Base-by-base conservation (phyloP, 1,140 invertebrate genomes). In the Zeugodacus cucurbitae region DNA sequence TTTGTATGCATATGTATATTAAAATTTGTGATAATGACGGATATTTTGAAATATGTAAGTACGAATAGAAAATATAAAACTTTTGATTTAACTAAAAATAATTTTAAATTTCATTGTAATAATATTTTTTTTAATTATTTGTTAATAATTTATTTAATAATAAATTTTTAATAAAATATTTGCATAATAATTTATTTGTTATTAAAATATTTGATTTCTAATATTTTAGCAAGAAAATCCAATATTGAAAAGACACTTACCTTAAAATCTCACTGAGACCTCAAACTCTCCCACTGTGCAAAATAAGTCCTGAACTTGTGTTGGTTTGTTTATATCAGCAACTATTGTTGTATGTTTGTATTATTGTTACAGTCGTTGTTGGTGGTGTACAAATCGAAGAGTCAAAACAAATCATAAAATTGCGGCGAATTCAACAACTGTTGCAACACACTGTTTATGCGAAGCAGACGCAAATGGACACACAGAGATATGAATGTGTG, bases 391-490 rank as follows among this genome's bases (percentile, higher is more conserved):
- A 26, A 41, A 41, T 48, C 34, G 74, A 48, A 26, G 44, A 82
- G 22, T 26, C 74, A 82, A 82, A 82, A 82, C 74, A 82, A 82
- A 82, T 82, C 74, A 29, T 48, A 82, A 82, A 82, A 48, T 17
- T 32, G 17, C 74, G 74, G 74, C 74, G 74, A 82, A 82, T 82
- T 82, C 74, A 48, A 82, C 37, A 82, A 82, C 74, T 82, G 74
- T 82, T 82, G 74, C 74, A 48, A 82, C 11, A 82, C 11, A 48
- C 11, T 82, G 74, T 48, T 82, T 10, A 82, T 82, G 74, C 41
- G n/a, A 26, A 6, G 41, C 37, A 37, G 32, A 32, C 17, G 34
- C 34, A 37, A 29, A 67, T 2, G 7, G 29, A 37, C 67, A 41
- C 4, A 70, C 1, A 8, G 3, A 82, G 11, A 26, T 82, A 48